These are phyloP conservation scores for Abramis brama DNA, from an alignment of 2,113 vertebrate species.

Conservation along the genomic window DNA sequence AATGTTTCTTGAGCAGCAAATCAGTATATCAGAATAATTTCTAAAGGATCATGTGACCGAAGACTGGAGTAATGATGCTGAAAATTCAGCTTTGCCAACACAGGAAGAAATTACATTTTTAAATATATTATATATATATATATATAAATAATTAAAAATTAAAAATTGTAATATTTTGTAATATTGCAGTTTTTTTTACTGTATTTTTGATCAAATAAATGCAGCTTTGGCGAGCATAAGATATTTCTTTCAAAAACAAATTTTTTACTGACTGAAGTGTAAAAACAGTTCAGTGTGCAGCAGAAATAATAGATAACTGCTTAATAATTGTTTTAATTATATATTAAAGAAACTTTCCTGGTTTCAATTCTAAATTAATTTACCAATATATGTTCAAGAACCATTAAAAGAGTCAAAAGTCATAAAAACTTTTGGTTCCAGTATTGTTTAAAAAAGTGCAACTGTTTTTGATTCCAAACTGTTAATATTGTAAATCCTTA, in stretches of 20 bases:
- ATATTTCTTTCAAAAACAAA: neutral
- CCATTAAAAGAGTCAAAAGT: neutral
- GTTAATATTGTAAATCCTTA: neutral
- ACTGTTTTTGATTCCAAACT: neutral
- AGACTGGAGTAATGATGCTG: neutral
- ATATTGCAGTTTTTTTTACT: neutral
- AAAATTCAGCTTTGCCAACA: neutral
- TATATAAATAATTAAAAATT: too few species aligned
- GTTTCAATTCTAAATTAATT: neutral
- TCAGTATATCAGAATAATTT: neutral
- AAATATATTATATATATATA: neutral
- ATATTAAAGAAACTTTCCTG: neutral
- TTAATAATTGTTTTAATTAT: neutral
- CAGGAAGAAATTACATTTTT: neutral
- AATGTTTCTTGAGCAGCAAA: neutral
- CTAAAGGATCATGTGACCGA: neutral
- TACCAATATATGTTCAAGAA: neutral
- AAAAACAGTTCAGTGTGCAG: neutral
- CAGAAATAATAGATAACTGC: neutral
- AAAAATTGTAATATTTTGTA: neutral
- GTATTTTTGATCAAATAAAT: neutral
- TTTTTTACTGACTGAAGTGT: neutral
- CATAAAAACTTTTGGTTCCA: neutral
- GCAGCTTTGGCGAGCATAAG: neutral
- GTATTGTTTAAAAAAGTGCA: neutral